These are phyloP conservation scores for Henricia sp. DNA, from an alignment of 53 echinoderm and acorn worm genomes.

Conservation along the genomic window DNA sequence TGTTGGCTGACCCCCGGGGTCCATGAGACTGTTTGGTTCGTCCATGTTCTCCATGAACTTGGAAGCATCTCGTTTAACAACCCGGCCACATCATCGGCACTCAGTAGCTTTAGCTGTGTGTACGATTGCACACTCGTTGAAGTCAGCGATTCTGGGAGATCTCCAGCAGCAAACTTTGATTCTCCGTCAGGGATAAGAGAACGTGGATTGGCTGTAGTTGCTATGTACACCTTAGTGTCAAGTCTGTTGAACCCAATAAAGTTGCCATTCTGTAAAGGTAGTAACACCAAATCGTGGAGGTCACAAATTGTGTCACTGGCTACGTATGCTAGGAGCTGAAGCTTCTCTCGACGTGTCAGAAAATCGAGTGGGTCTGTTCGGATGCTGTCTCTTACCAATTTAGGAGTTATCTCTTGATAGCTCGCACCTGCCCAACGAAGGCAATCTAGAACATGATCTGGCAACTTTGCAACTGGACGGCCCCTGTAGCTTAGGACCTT, in stretches of 20 bases:
- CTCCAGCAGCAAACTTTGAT: conserved; percentile 31
- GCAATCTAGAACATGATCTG: conserved; percentile 29
- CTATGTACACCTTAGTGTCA: conserved; percentile 19
- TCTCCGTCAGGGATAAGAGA: conserved; percentile 50
- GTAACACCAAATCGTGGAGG: conserved; percentile 43
- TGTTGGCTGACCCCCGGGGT: conserved; percentile 35
- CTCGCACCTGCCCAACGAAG: conserved; percentile 17
- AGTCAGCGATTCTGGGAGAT: neutral
- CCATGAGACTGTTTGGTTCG: conserved; percentile 18
- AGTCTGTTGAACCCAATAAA: conserved; percentile 20
- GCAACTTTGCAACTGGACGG: conserved; percentile 33
- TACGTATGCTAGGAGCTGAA: conserved; percentile 47
- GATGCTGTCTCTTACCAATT: conserved; percentile 29
- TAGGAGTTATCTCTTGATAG: conserved; percentile 33
- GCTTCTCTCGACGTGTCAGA: conserved; percentile 42
- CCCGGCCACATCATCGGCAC: neutral
- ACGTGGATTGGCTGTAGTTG: conserved; percentile 23
- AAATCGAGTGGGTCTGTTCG: conserved; percentile 21
- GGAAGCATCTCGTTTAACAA: conserved; percentile 56
- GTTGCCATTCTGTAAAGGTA: conserved; percentile 52
- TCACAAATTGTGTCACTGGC: conserved; percentile 49
- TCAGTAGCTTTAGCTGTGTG: conserved; percentile 34
- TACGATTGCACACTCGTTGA: neutral
- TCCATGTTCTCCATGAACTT: conserved; percentile 37
- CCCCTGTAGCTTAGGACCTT: conserved; percentile 35